Percentiles rank a stretch among this genome's conserved stretches.
Evolutionary conservation across 2,797 vertebrate species (phyloP).

Genomic region (Syngnathus acus): DNA sequence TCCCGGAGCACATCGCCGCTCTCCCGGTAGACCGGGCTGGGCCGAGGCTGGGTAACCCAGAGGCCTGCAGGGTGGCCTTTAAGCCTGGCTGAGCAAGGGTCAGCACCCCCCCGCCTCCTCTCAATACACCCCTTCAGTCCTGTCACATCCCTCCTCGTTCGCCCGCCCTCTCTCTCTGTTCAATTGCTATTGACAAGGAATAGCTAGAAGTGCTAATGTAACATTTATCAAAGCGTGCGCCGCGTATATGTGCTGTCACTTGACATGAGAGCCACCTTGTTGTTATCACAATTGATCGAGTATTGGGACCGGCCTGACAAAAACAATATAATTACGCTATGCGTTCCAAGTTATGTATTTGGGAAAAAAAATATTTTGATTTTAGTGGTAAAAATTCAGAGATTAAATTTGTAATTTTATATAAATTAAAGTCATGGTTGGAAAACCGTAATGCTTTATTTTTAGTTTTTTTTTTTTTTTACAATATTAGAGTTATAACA

Average conservation of each 20-base stretch:
- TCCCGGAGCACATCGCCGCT: slow-evolving; percentile 51
- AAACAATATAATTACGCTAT: neutral
- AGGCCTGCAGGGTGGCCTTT: slow-evolving; percentile 84
- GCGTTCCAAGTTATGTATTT: neutral
- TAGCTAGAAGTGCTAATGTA: slow-evolving; percentile 86
- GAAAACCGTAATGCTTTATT: no score
- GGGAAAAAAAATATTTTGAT: no score
- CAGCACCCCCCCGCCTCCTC: slow-evolving; percentile 19
- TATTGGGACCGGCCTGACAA: neutral
- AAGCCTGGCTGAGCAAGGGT: slow-evolving; percentile 82
- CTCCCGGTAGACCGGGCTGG: slow-evolving; percentile 33
- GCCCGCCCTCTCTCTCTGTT: slow-evolving; percentile 58
- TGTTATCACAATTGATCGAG: neutral
- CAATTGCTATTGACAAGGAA: slow-evolving; percentile 88
- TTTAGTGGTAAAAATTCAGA: neutral
- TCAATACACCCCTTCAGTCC: slow-evolving; percentile 55
- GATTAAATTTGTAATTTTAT: neutral
- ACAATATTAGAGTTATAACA: no score
- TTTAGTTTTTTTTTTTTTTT: no score
- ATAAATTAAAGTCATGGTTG: neutral
- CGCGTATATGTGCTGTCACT: slow-evolving; percentile 63
- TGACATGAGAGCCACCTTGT: slow-evolving; percentile 58
- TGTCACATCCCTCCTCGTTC: slow-evolving; percentile 71
- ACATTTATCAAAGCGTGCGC: slow-evolving; percentile 78
- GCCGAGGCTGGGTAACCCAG: slow-evolving; percentile 50